phyloP scores from a whole-genome alignment of 2,113 vertebrate genomes.

The Struthidea cinerea region DNA sequence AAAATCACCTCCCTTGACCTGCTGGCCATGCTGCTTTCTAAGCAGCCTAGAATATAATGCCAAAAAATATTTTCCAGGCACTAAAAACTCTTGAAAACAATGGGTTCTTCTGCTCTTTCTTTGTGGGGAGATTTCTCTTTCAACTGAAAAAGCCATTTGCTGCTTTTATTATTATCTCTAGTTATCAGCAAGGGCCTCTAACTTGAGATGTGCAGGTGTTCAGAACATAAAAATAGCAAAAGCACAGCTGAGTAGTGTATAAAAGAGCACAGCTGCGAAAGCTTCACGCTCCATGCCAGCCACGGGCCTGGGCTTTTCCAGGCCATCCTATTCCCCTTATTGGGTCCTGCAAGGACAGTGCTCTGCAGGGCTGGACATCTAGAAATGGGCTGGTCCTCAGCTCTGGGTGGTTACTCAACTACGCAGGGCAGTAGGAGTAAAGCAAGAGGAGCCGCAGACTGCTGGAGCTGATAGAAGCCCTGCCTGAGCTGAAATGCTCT shows the following conservation, averaged over 20 bases:
- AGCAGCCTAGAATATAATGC: background rate
- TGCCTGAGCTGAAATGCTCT: background rate
- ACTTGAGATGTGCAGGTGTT: background rate
- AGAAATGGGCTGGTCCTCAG: background rate
- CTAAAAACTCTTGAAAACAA: background rate
- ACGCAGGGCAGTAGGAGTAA: background rate
- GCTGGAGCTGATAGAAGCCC: background rate
- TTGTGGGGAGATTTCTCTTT: background rate
- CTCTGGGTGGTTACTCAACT: background rate
- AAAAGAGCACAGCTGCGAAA: background rate
- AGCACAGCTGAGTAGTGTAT: background rate
- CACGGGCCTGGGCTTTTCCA: background rate
- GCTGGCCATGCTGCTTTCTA: background rate
- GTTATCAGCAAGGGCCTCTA: background rate
- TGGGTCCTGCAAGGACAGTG: background rate
- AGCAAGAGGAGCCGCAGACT: background rate
- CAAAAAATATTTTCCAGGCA: background rate
- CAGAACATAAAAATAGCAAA: background rate
- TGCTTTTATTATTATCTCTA: background rate
- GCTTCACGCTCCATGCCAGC: background rate
- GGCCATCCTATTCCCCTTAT: rapidly evolving
- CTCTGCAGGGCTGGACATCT: background rate
- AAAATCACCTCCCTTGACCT: background rate
- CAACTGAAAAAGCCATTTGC: background rate
- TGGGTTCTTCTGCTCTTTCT: background rate